A percentile compares a stretch with the other conserved stretches of the same genome.
Evolutionary conservation across 2,888 invertebrate species (phyloP).

Genomic region (Baccha elongata): DNA sequence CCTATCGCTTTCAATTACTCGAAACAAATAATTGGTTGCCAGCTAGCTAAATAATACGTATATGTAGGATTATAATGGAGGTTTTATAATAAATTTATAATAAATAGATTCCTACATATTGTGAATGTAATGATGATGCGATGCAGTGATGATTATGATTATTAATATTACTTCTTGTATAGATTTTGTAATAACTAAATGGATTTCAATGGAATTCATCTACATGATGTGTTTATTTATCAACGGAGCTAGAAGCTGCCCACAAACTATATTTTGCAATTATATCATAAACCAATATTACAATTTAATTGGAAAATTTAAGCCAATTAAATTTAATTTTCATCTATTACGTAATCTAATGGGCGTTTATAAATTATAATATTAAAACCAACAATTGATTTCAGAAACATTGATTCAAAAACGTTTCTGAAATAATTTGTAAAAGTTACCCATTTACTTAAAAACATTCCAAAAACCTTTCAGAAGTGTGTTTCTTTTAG

Average conservation of each 20-base stretch:
- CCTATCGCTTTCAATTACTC: constrained; percentile 63
- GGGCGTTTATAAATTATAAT: no score
- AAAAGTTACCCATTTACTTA: no score
- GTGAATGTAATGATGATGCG: background rate
- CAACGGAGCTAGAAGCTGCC: background rate
- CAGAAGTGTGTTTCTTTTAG: no score
- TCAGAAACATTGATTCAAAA: no score
- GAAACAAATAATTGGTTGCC: background rate
- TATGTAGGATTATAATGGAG: constrained; percentile 60
- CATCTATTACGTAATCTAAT: background rate
- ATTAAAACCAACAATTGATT: no score
- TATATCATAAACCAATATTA: background rate
- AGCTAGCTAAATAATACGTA: no score
- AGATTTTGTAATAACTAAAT: background rate
- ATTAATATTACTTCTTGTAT: background rate
- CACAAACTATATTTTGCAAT: no score
- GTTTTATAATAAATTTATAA: constrained; percentile 49
- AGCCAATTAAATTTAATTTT: constrained; percentile 20
- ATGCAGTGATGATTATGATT: background rate
- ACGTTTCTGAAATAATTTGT: no score
- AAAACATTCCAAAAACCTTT: no score
- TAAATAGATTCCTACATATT: background rate
- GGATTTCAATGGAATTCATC: constrained; percentile 5
- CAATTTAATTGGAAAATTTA: background rate
- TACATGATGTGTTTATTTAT: constrained; percentile 4